Evolutionary conservation across 2,113 vertebrate genomes (phyloP).

Genomic region (Phylloscopus whistleri): DNA sequence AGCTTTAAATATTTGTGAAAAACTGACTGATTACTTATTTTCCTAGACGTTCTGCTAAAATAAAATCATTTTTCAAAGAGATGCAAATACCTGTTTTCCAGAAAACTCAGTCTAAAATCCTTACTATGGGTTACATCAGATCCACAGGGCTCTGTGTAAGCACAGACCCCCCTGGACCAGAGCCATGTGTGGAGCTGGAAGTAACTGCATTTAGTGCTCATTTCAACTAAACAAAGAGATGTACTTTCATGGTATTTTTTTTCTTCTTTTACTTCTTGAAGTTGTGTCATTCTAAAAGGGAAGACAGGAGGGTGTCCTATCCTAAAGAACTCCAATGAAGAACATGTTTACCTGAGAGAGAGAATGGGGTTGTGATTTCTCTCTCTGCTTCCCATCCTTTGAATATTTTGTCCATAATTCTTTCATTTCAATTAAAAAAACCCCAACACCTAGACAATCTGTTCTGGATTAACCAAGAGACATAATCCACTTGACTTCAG

Average conservation of each 20-base stretch:
- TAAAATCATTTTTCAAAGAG: background rate
- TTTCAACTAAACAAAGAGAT: background rate
- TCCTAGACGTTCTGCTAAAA: background rate
- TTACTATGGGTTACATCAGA: background rate
- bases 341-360: background rate
- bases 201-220: background rate
- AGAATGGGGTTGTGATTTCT: background rate
- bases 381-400: background rate
- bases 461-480: background rate
- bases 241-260: background rate
- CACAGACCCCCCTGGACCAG: background rate
- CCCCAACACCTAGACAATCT: background rate
- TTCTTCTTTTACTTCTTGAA: background rate
- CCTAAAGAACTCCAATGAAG: background rate
- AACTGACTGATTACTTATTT: background rate
- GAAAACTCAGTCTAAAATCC: background rate
- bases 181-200: background rate
- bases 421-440: background rate
- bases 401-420: background rate
- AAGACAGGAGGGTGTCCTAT: background rate
- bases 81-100: background rate
- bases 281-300: background rate
- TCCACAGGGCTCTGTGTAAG: fast-evolving
- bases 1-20: background rate
- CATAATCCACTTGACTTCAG: background rate